Conservation (phyloP, 2,888 invertebrate species). For the Argyresthia albistria region DNA sequence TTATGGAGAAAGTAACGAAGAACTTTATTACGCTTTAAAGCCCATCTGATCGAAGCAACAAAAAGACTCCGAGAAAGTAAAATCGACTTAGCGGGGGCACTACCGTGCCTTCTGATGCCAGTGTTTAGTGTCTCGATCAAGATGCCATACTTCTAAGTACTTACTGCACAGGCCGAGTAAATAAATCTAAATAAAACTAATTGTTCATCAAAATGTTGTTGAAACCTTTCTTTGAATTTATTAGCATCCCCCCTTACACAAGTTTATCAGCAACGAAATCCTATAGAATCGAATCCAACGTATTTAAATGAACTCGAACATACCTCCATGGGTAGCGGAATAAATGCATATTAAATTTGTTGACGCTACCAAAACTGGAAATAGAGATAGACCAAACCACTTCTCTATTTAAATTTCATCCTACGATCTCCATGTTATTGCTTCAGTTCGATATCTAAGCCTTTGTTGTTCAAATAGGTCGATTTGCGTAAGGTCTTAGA, state of each 20-base stretch:
- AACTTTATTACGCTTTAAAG: too few species aligned
- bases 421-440: conserved; percentile 11
- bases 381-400: conserved; percentile 43
- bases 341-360: conserved; percentile 70
- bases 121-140: not conserved
- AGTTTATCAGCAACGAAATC: not conserved
- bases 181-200: not conserved
- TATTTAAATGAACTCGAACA: conserved; percentile 56
- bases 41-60: too few species aligned
- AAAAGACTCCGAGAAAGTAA: too few species aligned
- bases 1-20: too few species aligned
- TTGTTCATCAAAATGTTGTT: not conserved
- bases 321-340: conserved; percentile 37
- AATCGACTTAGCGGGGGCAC: too few species aligned
- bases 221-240: not conserved
- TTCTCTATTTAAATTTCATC: conserved; percentile 9
- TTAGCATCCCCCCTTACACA: not conserved
- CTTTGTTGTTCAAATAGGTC: conserved; percentile 1
- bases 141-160: not conserved
- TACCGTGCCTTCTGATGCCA: too few species aligned
- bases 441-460: conserved; percentile 4
- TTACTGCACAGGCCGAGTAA: not conserved
- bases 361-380: conserved; percentile 55
- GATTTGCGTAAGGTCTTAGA: not conserved
- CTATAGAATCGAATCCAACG: conserved; percentile 14